phyloP scores from a whole-genome alignment of 30 jellyfish, hydroid and myxozoan species.

The Turritopsis dohrnii region DNA sequence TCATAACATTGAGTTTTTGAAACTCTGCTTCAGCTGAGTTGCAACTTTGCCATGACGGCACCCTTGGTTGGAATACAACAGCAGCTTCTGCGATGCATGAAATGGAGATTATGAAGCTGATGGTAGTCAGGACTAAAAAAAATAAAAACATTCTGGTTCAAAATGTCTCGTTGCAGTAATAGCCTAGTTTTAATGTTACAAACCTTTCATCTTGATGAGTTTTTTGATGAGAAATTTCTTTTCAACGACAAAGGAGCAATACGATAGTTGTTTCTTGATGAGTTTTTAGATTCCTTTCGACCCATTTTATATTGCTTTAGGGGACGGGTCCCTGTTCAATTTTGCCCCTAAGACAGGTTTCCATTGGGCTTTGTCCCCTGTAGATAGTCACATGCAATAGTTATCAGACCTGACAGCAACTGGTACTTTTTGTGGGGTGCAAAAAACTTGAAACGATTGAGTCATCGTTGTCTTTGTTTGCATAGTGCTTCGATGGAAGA shows the following conservation, averaged over 20 bases:
- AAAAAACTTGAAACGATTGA: no score
- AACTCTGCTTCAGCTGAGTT: not conserved
- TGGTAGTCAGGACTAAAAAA: not conserved
- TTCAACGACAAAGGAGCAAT: not conserved
- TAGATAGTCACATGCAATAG: not conserved
- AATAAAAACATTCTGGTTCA: not conserved
- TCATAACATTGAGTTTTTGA: not conserved
- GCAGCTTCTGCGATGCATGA: not conserved
- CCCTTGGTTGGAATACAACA: not conserved
- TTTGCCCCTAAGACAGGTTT: not conserved
- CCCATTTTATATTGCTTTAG: not conserved
- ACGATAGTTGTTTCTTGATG: not conserved
- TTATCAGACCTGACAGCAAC: not conserved
- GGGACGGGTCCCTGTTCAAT: not conserved
- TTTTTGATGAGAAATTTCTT: not conserved
- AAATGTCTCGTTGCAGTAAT: not conserved
- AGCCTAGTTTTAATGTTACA: not conserved
- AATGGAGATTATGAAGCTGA: not conserved
- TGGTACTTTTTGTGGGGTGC: not conserved
- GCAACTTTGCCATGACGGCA: not conserved
- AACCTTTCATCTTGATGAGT: not conserved
- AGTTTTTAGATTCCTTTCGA: no score
- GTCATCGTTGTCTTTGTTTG: not conserved
- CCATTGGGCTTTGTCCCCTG: not conserved
- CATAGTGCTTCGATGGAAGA: not conserved